Conservation (phyloP, 2,888 invertebrate genomes). For the Physocephala rufipes region DNA sequence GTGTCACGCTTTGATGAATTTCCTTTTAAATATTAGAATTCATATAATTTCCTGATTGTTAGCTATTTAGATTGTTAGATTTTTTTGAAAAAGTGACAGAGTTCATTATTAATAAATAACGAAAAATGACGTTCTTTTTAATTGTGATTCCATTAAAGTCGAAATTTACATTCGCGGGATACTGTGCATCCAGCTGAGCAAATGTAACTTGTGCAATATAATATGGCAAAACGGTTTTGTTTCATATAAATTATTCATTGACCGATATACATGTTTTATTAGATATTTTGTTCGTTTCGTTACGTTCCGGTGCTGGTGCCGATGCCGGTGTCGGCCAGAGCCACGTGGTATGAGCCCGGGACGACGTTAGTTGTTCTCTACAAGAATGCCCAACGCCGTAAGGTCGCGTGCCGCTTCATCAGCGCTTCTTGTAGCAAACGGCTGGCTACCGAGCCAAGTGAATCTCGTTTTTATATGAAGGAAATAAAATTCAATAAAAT, state of each 20-base stretch:
- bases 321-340: no score
- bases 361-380: no score
- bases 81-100: no score
- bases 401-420: background rate
- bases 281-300: constrained; percentile 44
- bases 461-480: constrained; percentile 23
- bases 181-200: background rate
- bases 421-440: background rate
- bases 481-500: constrained; percentile 42
- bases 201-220: background rate
- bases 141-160: background rate
- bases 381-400: background rate
- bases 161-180: background rate
- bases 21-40: no score
- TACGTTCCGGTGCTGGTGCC: constrained; percentile 9
- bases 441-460: background rate
- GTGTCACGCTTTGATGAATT: no score
- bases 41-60: no score
- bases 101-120: no score
- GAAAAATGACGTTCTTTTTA: no score
- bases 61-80: no score
- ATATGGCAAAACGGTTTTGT: constrained; percentile 43
- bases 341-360: no score
- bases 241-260: constrained; percentile 59
- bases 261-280: constrained; percentile 54